Evolutionary conservation across 2,888 invertebrate genomes (phyloP).

Genomic region (Sipha maydis): DNA sequence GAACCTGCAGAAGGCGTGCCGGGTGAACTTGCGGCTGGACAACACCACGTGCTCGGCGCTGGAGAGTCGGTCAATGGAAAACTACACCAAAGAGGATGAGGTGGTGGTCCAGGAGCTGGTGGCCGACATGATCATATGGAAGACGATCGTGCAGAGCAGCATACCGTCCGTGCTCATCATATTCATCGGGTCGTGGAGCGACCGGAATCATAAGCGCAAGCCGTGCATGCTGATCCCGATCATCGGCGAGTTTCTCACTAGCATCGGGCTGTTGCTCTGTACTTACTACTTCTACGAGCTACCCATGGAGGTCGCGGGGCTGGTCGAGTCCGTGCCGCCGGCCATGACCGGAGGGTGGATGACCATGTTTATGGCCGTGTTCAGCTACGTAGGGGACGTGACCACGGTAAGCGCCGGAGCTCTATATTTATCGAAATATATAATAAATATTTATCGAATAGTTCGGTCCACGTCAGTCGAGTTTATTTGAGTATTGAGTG

Average conservation of each 20-base stretch:
- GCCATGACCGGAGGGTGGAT: constrained; percentile 87
- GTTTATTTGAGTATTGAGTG: too few species aligned
- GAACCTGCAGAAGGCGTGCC: constrained; percentile 86
- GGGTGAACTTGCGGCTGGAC: constrained; percentile 81
- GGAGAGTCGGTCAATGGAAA: constrained; percentile 77
- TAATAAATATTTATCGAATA: too few species aligned
- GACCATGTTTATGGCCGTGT: constrained; percentile 89
- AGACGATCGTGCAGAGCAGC: constrained; percentile 84
- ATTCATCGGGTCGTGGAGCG: constrained; percentile 79
- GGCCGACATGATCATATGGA: constrained; percentile 86
- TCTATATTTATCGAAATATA: too few species aligned
- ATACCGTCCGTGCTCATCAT: constrained; percentile 83
- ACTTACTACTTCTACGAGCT: constrained; percentile 82
- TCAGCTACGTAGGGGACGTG: constrained; percentile 89
- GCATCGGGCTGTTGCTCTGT: constrained; percentile 80
- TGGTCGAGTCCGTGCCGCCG: constrained; percentile 84
- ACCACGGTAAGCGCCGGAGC: constrained; percentile 71
- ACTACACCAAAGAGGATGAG: constrained; percentile 73
- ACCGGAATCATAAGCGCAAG: constrained; percentile 75
- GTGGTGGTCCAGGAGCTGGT: constrained; percentile 78
- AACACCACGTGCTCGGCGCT: constrained; percentile 81
- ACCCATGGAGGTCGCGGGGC: constrained; percentile 81
- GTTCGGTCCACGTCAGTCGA: not conserved
- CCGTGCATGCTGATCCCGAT: constrained; percentile 87
- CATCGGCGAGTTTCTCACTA: constrained; percentile 81